phyloP scores from a whole-genome alignment of 92 coral and sea anemone species.

The Parazoanthus atlanticus region DNA sequence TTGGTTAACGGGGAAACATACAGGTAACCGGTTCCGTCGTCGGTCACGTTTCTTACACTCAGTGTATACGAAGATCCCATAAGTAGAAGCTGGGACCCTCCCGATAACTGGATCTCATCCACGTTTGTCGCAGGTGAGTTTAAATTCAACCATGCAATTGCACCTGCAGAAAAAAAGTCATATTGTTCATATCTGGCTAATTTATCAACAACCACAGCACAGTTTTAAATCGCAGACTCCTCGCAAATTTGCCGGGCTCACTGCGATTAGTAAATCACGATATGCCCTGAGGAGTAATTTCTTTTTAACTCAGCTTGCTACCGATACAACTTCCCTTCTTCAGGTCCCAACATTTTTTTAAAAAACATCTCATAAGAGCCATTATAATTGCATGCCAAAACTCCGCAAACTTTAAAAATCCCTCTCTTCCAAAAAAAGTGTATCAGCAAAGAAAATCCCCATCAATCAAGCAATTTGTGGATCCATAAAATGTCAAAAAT shows the following conservation, averaged over 20 bases:
- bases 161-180: slow-evolving; percentile 42
- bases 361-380: no score
- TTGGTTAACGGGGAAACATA: slow-evolving; percentile 59
- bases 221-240: not conserved
- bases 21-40: slow-evolving; percentile 63
- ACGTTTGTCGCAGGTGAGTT: slow-evolving; percentile 17
- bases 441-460: no score
- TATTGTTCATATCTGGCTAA: not conserved
- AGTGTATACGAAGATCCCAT: slow-evolving; percentile 40
- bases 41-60: slow-evolving; percentile 50
- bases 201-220: no score
- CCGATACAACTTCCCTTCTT: not conserved
- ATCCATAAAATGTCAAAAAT: no score
- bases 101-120: slow-evolving; percentile 51
- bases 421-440: no score
- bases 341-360: not conserved
- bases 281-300: not conserved
- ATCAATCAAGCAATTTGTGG: no score
- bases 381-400: no score
- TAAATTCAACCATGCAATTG: slow-evolving; percentile 67
- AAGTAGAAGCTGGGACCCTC: slow-evolving; percentile 65
- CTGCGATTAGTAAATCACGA: no score
- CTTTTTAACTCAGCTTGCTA: not conserved
- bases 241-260: not conserved
- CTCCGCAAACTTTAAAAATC: no score